Evolutionary conservation across 1,140 invertebrate genomes (phyloP).

Genomic region (Archegozetes longisetosus): DNA sequence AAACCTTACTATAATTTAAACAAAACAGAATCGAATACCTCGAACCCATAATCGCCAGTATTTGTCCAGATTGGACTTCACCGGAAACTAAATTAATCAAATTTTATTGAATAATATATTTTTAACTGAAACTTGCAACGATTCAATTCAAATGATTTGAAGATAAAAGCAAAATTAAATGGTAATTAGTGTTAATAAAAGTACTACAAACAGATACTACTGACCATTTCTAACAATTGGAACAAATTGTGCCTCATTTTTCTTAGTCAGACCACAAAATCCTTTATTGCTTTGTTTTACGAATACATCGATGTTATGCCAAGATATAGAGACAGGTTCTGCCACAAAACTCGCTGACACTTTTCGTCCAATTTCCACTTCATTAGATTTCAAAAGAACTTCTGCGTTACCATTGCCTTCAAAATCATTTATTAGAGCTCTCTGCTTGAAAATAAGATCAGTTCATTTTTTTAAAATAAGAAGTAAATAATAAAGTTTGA

Average conservation of each 20-base stretch:
- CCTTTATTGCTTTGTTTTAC: background rate
- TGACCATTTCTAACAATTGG: background rate
- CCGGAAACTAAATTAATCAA: conserved; percentile 47
- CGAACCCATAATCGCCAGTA: conserved; percentile 81
- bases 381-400: no score
- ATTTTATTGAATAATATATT: background rate
- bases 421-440: no score
- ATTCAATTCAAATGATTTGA: no score
- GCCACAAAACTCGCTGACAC: background rate
- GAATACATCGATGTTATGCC: conserved; percentile 2
- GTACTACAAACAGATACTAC: background rate
- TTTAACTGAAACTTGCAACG: no score
- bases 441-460: no score
- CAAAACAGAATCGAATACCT: no score
- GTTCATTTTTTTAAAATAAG: no score
- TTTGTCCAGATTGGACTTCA: conserved; percentile 66
- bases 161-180: background rate
- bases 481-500: no score
- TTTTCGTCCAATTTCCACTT: no score
- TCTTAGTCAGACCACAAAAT: background rate
- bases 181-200: background rate
- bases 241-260: background rate
- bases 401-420: no score
- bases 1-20: no score
- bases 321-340: background rate